Base-by-base conservation (phyloP, 2,113 vertebrate genomes). In the Nerophis ophidion region DNA sequence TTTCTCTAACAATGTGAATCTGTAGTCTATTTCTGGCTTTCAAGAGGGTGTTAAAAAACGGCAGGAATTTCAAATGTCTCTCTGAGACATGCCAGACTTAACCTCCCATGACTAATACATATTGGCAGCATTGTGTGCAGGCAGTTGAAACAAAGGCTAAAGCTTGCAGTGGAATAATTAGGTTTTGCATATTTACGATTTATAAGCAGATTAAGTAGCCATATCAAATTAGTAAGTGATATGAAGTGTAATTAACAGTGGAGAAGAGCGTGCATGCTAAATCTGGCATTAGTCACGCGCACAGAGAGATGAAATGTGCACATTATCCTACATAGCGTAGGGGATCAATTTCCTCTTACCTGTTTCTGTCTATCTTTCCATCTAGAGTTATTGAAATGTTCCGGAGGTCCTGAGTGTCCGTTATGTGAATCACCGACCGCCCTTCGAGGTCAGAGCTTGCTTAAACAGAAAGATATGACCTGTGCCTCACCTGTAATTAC, bases 331-430 rank as follows among this genome's bases (percentile, higher is more conserved):
- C 46, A 58, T 48, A 9, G 5, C 5, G 17, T 8, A 7, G n/a
- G 12, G n/a, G 26, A 48, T 47, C 4, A n/a, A 36, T 40, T 70
- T 19, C 60, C 60, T 67, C 15, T 63, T 13, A 69, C 48, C 0
- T 63, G 53, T 63, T 26, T 66, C 6, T 73, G 26, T 74, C 54
- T 77, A 14, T 74, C 36, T 65, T 35, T 56, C 60, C 46, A 71
- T 57, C 0, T 70, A 98, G 96, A 92, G 15, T 60, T 95, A 55
- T 76, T 96, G 64, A 97, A 95, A 81, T 98, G 95, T 74, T 86
- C 91, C 45, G 78, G 87, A 0, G 91, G 92, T 13, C 92, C 92
- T 75, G 78, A 94, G 14, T 97, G 95, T 63, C 82, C 95, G 5
- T 46, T 71, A 9, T 98, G 96, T 48, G 66, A 65, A 5, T 88